These are phyloP conservation scores for Fabriciana adippe DNA, from an alignment of 2,888 invertebrate genomes.

Conservation along the genomic window DNA sequence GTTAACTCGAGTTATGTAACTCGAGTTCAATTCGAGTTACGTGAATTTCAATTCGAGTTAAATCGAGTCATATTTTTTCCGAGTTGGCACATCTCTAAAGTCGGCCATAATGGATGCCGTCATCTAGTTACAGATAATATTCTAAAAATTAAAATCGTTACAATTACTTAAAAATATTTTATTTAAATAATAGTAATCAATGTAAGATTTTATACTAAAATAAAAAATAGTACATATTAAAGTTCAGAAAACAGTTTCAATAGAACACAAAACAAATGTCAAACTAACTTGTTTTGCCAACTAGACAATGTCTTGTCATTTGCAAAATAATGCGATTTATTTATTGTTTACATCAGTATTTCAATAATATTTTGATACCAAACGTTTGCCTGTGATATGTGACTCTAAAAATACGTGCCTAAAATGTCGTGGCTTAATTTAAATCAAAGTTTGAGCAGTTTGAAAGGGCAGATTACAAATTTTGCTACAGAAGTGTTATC, in stretches of 20 bases:
- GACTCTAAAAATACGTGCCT: constrained; percentile 43
- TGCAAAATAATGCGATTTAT: constrained; percentile 76
- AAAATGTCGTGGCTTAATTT: constrained; percentile 87
- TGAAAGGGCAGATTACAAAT: constrained; percentile 94
- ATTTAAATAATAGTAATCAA: background rate
- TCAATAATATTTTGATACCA: constrained; percentile 49
- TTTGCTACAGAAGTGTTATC: constrained; percentile 94
- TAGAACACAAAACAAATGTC: constrained; percentile 24
- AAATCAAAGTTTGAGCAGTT: constrained; percentile 85
- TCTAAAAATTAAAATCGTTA: background rate
- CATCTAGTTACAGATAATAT: background rate
- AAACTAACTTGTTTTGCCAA: constrained; percentile 76
- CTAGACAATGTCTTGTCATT: constrained; percentile 76
- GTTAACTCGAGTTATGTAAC: too few relatives aligned
- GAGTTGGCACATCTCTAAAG: too few relatives aligned
- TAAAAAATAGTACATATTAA: background rate
- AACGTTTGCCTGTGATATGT: constrained; percentile 60
- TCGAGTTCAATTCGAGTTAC: too few relatives aligned
- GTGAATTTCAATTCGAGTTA: too few relatives aligned
- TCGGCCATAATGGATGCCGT: constrained; percentile 28
- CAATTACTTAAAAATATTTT: background rate
- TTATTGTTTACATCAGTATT: constrained; percentile 65
- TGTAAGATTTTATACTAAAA: background rate
- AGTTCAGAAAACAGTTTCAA: background rate
- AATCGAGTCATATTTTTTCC: too few relatives aligned